These are phyloP conservation scores for Bombyx huttoni DNA, from an alignment of 2,888 invertebrate genomes.

Conservation along the genomic window DNA sequence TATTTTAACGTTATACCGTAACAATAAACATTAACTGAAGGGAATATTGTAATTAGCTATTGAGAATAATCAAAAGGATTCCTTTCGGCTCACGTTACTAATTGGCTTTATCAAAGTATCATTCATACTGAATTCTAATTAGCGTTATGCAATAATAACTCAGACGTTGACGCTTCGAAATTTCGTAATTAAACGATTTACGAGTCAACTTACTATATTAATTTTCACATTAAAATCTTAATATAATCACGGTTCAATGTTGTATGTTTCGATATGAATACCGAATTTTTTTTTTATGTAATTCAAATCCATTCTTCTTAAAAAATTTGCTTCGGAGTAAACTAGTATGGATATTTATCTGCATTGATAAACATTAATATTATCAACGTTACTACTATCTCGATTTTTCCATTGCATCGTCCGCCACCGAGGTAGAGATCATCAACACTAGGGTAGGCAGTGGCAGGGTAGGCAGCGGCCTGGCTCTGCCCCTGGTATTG, in stretches of 20 bases:
- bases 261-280: background rate
- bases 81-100: conserved; percentile 4
- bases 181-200: conserved; percentile 5
- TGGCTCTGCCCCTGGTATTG: too few relatives aligned
- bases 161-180: conserved; percentile 6
- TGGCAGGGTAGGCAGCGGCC: too few relatives aligned
- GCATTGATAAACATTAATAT: too few relatives aligned
- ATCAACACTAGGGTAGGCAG: too few relatives aligned
- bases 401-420: too few relatives aligned
- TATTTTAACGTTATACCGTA: background rate
- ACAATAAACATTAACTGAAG: background rate
- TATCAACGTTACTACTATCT: too few relatives aligned
- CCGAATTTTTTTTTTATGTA: too few relatives aligned
- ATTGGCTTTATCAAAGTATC: conserved; percentile 6
- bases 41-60: background rate
- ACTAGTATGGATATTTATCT: too few relatives aligned
- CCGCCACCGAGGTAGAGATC: too few relatives aligned
- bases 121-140: conserved; percentile 9
- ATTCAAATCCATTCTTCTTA: too few relatives aligned
- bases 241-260: background rate
- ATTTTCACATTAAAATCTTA: background rate
- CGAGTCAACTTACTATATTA: conserved; percentile 1
- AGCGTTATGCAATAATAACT: conserved; percentile 9
- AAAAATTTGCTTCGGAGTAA: too few relatives aligned
- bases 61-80: background rate